Base-by-base conservation (phyloP, 2,888 invertebrate species). In the Resseliella maxima region DNA sequence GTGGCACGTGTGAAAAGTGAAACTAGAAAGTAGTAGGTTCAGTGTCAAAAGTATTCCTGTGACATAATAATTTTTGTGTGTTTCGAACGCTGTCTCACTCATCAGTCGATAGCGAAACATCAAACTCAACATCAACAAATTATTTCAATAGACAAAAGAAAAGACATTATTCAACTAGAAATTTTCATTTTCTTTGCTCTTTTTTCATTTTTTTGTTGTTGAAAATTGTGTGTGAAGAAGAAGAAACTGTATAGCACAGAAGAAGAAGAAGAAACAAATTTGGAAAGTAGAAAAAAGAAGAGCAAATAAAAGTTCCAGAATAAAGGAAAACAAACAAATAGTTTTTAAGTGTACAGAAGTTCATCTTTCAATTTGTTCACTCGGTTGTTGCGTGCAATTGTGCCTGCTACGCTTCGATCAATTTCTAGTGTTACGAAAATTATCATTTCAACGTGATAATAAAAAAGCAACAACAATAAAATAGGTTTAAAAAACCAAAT, bases 41-140 rank as follows among this genome's bases (percentile, higher is more conserved):
- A 83, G 38, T 83, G 83, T 83, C 83, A 83, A 83, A 83, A 24
- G 0, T n/a, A n/a, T 27, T 83, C 83, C 38, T 83, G 83, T 83
- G 83, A 83, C 83, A 83, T 83, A 83, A 83, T 83, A 83, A 38
- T 36, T 50, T 83, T n/a, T n/a, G n/a, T n/a, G n/a, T 38, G 83
- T 38, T 38, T 83, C 83, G n/a, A 83, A 12, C 83, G 83, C 36
- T 81, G n/a, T n/a, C n/a, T n/a, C n/a, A n/a, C 36, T 10, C 83
- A 83, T 83, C 38, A 83, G 83, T 83, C 83, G n/a, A 83, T 38
- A 38, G 38, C n/a, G n/a, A 83, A 83, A 83, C 38, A 83, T 38
- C 83, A 83, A 83, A 83, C 83, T 83, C 83, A 83, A 83, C 38
- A 83, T 38, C 83, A 83, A 83, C 38, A 83, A 38, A 38, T 1